Percentiles rank a stretch among this genome's conserved stretches.
Conservation (phyloP, 2,113 vertebrate species). For the Pampusana beccarii region DNA sequence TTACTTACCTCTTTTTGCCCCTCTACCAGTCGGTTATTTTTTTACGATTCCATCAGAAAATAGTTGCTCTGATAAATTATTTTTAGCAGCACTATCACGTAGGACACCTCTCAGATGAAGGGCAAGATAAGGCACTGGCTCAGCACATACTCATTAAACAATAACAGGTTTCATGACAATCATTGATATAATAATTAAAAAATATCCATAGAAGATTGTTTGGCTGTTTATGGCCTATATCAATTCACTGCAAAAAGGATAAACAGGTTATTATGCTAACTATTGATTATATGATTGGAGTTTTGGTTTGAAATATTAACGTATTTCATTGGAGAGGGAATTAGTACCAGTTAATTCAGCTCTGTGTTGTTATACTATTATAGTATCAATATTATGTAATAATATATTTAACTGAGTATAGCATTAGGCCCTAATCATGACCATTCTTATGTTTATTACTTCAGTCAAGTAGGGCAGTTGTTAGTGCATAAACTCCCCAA, state of each 20-base stretch:
- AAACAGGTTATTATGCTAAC: not conserved
- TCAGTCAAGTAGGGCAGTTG: not conserved
- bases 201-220: not conserved
- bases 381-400: not conserved
- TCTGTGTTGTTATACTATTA: not conserved
- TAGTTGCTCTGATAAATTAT: not conserved
- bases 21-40: not conserved
- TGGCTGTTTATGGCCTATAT: not conserved
- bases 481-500: not conserved
- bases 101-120: not conserved
- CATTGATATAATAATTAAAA: not conserved
- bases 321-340: not conserved
- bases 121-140: not conserved
- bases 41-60: not conserved
- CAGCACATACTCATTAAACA: not conserved
- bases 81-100: not conserved
- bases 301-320: not conserved
- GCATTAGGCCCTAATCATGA: not conserved
- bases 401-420: not conserved
- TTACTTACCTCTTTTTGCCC: not conserved
- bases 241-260: not conserved
- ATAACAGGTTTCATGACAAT: not conserved
- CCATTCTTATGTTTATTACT: not conserved
- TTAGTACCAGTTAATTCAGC: not conserved
- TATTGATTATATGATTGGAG: slow-evolving; percentile 23